Evolutionary conservation across 2,888 invertebrate species (phyloP), one percentile per base, ranked within the genome.

Genomic region (Globia sparganii): DNA sequence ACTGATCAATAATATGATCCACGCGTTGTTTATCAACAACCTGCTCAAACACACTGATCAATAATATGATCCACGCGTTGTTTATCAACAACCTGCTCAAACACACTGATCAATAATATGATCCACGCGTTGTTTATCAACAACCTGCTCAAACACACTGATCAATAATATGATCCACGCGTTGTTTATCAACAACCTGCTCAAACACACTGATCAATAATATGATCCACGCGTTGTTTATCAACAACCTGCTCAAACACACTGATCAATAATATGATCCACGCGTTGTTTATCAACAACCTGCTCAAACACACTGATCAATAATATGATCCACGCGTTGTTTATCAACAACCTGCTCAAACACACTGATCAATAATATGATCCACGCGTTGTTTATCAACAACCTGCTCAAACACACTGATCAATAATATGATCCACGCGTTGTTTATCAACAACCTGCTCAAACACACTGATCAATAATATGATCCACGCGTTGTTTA

Each of bases 151-250:
- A 61, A 43, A 64, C 46, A 72, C 46, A 61, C 15, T 53, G 31
- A 71, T 25, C 28, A 46, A 62, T 71, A 43, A 1, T 53, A 59
- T 64, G 34, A 31, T 40, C 70, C 28, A 49, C 28, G 31, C 53
- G 31, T 53, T 84, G 80, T 84, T 86, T 88, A 76, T 84, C 83
- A 85, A 81, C 71, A 81, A 75, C n/a, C 72, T 25, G 49, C 59
- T 53, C 78, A 61, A 43, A 64, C 46, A 72, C 46, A 61, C 15
- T 53, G 31, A 71, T 25, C 28, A 46, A 62, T 71, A 43, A 1
- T 53, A 59, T 64, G 34, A 31, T 40, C 70, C 28, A 49, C 28
- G 31, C 53, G 31, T 53, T 84, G 80, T 84, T 86, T 88, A 76
- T 84, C 83, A 85, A 81, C 71, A 81, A 75, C n/a, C 72, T 25